Base-by-base conservation (phyloP, 2,797 vertebrate genomes). In the Thunnus albacares region DNA sequence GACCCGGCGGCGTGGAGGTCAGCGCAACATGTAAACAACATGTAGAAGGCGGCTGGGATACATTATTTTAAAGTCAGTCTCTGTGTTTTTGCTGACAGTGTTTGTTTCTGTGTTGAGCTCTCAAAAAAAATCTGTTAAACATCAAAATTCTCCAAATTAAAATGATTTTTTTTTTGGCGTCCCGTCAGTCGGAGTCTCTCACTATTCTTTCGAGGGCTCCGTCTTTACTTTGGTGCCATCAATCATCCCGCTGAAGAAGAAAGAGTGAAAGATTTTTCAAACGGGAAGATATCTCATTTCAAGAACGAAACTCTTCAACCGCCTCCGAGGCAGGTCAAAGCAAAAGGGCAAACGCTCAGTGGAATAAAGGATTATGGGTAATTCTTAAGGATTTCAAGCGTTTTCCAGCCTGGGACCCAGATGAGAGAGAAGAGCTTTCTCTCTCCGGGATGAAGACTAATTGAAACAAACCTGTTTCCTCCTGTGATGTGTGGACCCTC, bases 291-390 rank as follows among this genome's bases (percentile, higher is more conserved):
- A 10, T 71, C 69, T 77, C 28, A 11, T 70, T 72, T 71, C 63
- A 53, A 24, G 61, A 80, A 76, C 58, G n/a, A 77, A 82, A 83
- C 30, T 70, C 63, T 28, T 61, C 58, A 0, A 2, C 56, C n/a
- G 79, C 82, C 24, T 71, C 1, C 0, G 12, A 78, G 79, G 85
- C 67, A 35, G 84, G 77, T 85, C 79, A 74, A 52, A 77, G 79
- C 62, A 55, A 30, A 90, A 33, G 88, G 88, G 79, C 78, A 58
- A 74, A 1, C 17, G 17, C 78, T 77, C 8, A 0, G 6, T 17
- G 77, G 67, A 89, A 33, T 72, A 51, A 63, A 77, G 88, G 87
- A 91, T 91, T 90, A 88, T 83, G 80, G 88, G 80, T 91, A 86
- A 90, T 86, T 80, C 82, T 4, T 22, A 14, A 59, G 84, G 83